Evolutionary conservation across 2,113 vertebrate genomes (phyloP), one percentile per base, ranked within the genome.

Genomic region (Xenopus borealis): DNA sequence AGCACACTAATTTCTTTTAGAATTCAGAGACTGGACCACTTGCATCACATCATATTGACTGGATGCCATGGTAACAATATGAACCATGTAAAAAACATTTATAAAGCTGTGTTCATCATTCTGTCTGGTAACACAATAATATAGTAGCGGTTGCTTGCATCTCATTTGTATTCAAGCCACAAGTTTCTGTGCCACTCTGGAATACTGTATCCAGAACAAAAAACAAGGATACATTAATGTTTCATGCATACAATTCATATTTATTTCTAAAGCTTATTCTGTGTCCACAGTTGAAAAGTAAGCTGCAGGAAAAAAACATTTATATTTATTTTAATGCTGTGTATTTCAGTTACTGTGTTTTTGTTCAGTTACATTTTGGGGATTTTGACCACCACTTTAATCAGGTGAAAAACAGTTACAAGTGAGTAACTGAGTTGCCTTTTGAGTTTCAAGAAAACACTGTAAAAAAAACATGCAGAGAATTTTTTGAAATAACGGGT

Each of bases 41-140:
- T 77, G 67, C 74, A 69, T 77, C 67, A 77, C 63, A 70, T 77
- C 67, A 77, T 77, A 77, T 77, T 77, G 74, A 77, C 74, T 77
- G 74, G 74, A 57, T 77, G 59, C 74, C 74, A 77, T 77, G 67
- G 74, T 46, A 77, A 77, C 74, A 77, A 70, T 77, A 77, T 70
- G 67, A 77, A 40, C 66, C 74, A 64, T 70, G 74, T 70, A 69
- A 70, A 77, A 67, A 69, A 27, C 74, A 67, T 77, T 77, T 77
- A 69, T 69, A 64, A 77, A 64, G 45, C 73, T 55, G 66, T 76
- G 73, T 76, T 76, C 66, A 64, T 68, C 46, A 76, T 76, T 76
- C 74, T 70, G 59, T 70, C 74, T 70, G 59, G 66, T 70, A 70
- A 70, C 66, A 77, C 67, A 57, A 61, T 77, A 64, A 77, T 77